These are phyloP conservation scores for Eucera pruinosa DNA, from an alignment of 2,888 invertebrate species.

Conservation along the genomic window DNA sequence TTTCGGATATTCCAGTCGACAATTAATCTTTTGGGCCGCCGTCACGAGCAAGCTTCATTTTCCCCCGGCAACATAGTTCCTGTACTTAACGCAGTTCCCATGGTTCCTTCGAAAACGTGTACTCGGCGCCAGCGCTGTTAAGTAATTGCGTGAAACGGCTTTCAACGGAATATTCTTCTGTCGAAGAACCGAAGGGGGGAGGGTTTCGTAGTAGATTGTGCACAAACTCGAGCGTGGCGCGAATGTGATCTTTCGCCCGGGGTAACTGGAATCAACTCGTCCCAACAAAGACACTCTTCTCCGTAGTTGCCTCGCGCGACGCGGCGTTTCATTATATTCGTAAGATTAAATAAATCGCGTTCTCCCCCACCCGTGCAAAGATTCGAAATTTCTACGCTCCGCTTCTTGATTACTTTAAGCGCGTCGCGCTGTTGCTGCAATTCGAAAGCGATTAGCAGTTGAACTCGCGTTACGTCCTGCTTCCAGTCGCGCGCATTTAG, in stretches of 20 bases:
- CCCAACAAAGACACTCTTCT: too few relatives aligned
- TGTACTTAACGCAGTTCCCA: slow-evolving; percentile 14
- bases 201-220: too few relatives aligned
- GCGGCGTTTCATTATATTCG: too few relatives aligned
- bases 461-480: too few relatives aligned
- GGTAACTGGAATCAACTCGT: slow-evolving; percentile 18
- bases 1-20: slow-evolving; percentile 9
- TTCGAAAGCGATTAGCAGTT: too few relatives aligned
- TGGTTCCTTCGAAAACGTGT: slow-evolving; percentile 12
- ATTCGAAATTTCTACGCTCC: slow-evolving; percentile 41
- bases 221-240: background rate
- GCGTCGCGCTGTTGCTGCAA: too few relatives aligned
- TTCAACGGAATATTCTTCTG: slow-evolving; percentile 31
- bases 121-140: slow-evolving; percentile 2
- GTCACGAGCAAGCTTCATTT: slow-evolving; percentile 18
- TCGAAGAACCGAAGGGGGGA: background rate
- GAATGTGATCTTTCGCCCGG: slow-evolving; percentile 9
- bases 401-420: background rate
- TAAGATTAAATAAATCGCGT: slow-evolving; percentile 35
- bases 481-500: too few relatives aligned
- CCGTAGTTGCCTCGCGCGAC: too few relatives aligned
- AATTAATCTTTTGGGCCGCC: slow-evolving; percentile 16
- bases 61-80: slow-evolving; percentile 6
- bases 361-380: background rate
- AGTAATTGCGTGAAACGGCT: slow-evolving; percentile 42